phyloP scores from a whole-genome alignment of 2,113 vertebrate species.

The Ptychochromis oligacanthus region DNA sequence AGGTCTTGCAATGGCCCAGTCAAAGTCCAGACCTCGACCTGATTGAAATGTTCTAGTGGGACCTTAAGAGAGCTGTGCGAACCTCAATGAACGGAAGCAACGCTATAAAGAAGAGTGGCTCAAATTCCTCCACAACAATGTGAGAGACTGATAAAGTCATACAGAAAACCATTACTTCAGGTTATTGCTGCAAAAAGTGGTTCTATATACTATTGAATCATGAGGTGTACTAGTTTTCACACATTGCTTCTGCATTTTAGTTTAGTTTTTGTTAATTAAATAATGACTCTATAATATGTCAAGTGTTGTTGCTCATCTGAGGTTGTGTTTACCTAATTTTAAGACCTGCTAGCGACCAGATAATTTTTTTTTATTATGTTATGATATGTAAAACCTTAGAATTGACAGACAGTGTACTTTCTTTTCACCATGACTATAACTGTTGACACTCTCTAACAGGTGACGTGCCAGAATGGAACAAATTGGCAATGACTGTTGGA shows the following conservation, averaged over 20 bases:
- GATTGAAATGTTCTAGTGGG: no score
- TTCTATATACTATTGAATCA: neutral
- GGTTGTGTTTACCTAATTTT: neutral
- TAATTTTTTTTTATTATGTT: neutral
- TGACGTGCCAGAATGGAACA: neutral
- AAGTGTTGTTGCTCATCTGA: neutral
- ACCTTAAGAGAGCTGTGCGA: no score
- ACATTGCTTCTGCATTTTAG: neutral
- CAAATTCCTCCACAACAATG: neutral
- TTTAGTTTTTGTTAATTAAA: no score
- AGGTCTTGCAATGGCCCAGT: neutral
- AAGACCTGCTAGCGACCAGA: neutral
- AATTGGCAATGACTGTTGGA: neutral
- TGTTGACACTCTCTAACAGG: neutral
- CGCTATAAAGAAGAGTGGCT: neutral
- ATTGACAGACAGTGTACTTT: neutral
- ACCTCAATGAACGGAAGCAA: neutral
- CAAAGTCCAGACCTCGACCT: no score
- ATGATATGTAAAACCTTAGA: neutral
- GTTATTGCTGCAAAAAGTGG: neutral
- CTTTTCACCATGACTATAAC: neutral
- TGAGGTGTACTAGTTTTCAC: neutral
- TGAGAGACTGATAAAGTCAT: neutral
- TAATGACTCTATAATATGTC: neutral
- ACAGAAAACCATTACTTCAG: neutral